Conservation (phyloP, 2,113 vertebrate species). For the Saiga tatarica region DNA sequence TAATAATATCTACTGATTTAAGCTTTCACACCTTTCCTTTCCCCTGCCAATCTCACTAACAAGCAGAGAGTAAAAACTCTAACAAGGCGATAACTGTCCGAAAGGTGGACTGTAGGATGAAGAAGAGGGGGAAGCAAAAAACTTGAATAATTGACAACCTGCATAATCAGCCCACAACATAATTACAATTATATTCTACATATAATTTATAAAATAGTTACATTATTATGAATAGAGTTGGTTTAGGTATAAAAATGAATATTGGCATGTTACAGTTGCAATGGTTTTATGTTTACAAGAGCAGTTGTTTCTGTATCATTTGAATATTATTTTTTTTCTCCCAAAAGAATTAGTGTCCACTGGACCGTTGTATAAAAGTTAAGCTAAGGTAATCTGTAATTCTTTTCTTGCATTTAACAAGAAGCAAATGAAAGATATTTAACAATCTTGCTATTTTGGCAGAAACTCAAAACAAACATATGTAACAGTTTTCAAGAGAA, state of each 20-base stretch:
- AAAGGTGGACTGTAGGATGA: constrained; percentile 58
- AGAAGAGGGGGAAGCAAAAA: constrained; percentile 36
- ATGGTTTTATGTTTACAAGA: background rate
- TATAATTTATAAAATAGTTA: constrained; percentile 35
- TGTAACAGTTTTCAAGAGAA: constrained; percentile 73
- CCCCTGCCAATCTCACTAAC: constrained; percentile 72
- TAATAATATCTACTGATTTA: constrained; percentile 67
- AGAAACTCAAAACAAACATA: constrained; percentile 74
- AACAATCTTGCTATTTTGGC: constrained; percentile 73
- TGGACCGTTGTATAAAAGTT: constrained; percentile 33
- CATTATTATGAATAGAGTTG: background rate
- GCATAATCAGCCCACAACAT: constrained; percentile 42
- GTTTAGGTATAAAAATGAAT: background rate
- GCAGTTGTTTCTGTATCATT: background rate
- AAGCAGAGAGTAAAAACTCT: constrained; percentile 66
- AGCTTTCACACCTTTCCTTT: constrained; percentile 72
- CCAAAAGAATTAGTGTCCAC: background rate
- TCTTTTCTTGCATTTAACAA: constrained; percentile 51
- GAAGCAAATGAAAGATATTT: constrained; percentile 65
- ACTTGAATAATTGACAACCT: constrained; percentile 63
- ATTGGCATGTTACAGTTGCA: background rate
- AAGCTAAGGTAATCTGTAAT: constrained; percentile 57
- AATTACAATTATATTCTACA: constrained; percentile 48
- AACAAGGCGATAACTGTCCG: constrained; percentile 61
- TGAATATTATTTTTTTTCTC: constrained; percentile 31